Conservation (phyloP, 1,140 invertebrate genomes). For the Copidosoma floridanum region DNA sequence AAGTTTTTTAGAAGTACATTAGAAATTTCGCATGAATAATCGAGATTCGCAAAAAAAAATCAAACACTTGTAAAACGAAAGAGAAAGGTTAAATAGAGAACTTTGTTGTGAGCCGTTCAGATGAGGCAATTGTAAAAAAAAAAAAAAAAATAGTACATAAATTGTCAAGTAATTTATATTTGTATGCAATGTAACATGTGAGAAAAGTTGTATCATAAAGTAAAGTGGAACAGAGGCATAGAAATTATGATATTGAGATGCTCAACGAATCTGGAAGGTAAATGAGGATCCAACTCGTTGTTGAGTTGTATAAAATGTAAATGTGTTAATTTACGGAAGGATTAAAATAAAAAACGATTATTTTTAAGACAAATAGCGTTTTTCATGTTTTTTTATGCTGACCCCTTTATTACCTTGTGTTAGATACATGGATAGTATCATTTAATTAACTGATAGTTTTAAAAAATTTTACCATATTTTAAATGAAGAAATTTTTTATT, state of each 20-base stretch:
- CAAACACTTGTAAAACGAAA: neutral
- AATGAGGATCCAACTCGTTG: conserved; percentile 41
- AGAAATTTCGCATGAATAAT: conserved; percentile 3
- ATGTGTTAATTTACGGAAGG: conserved; percentile 48
- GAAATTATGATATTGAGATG: conserved; percentile 20
- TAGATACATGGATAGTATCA: too few relatives aligned
- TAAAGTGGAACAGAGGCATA: conserved; percentile 27
- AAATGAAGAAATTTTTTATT: conserved; percentile 14
- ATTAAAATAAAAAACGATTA: conserved; percentile 56
- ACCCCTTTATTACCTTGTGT: too few relatives aligned
- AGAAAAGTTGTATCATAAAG: conserved; percentile 38
- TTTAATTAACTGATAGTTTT: too few relatives aligned
- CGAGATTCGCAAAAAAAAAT: neutral
- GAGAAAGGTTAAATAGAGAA: neutral
- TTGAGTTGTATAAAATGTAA: conserved; percentile 49
- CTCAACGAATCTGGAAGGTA: conserved; percentile 38
- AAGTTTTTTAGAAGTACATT: too few relatives aligned
- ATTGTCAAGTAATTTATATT: conserved; percentile 33
- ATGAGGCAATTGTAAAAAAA: too few relatives aligned
- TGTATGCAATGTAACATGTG: conserved; percentile 35
- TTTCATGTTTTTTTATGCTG: too few relatives aligned
- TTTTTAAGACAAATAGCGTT: conserved; percentile 53
- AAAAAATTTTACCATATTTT: too few relatives aligned
- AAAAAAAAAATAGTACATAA: too few relatives aligned
- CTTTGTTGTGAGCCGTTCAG: conserved; percentile 20